Percentiles rank a stretch among this genome's conserved stretches.
phyloP scores from a whole-genome alignment of 2,797 vertebrate genomes.

The Vultur gryphus region DNA sequence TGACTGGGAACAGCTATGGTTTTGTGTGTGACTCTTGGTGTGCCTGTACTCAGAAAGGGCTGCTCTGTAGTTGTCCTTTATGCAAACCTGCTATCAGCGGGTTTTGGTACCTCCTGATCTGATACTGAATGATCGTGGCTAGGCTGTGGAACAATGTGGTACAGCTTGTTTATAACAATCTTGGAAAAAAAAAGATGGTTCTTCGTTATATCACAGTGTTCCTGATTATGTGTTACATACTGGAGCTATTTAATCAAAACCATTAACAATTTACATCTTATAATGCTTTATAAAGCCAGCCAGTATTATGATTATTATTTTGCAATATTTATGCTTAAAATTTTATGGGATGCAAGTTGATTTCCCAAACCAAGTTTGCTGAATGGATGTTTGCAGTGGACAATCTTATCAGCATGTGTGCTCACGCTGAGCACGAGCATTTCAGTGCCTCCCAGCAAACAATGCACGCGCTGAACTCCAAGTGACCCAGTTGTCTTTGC shows the following conservation, averaged over 20 bases:
- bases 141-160: neutral
- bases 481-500: conserved; percentile 70
- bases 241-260: neutral
- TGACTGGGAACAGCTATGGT: neutral
- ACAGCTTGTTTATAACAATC: neutral
- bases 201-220: neutral
- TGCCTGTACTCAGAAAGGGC: neutral
- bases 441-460: conserved; percentile 59
- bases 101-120: neutral
- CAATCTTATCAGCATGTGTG: neutral
- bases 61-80: neutral
- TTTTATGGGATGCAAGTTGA: neutral
- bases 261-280: neutral
- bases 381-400: neutral
- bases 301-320: neutral
- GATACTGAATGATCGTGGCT: neutral
- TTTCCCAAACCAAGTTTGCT: neutral
- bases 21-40: neutral
- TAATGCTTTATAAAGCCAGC: neutral
- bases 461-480: conserved; percentile 63
- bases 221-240: neutral
- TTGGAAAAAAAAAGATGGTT: neutral
- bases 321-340: neutral
- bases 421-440: neutral
- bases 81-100: neutral